Evolutionary conservation across 1,140 invertebrate genomes (phyloP).

Genomic region (Drosophila asahinai): DNA sequence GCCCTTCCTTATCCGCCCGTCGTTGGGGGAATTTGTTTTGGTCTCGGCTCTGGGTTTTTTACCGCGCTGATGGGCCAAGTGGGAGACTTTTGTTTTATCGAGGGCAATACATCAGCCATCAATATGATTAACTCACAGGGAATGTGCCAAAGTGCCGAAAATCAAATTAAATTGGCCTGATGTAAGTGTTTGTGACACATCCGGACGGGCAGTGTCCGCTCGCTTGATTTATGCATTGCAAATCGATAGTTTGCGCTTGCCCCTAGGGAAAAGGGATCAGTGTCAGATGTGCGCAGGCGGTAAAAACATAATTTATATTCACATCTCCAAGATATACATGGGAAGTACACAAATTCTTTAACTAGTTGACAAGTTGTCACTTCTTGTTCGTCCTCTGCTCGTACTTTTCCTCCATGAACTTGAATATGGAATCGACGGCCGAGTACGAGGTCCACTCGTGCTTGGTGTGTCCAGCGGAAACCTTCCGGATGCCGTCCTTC

Average conservation of each 20-base stretch:
- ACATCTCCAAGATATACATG: slow-evolving; percentile 29
- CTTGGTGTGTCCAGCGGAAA: slow-evolving; percentile 86
- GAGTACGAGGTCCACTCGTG: slow-evolving; percentile 87
- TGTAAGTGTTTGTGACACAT: slow-evolving; percentile 82
- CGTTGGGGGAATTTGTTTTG: slow-evolving; percentile 48
- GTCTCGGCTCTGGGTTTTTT: slow-evolving; percentile 48
- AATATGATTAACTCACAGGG: slow-evolving; percentile 74
- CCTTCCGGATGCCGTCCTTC: slow-evolving; percentile 77
- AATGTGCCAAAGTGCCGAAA: slow-evolving; percentile 74
- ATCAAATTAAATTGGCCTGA: slow-evolving; percentile 84
- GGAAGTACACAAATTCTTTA: slow-evolving; percentile 28
- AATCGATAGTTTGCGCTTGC: slow-evolving; percentile 77
- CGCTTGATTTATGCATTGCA: slow-evolving; percentile 71
- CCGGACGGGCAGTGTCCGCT: slow-evolving; percentile 30
- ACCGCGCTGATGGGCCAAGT: slow-evolving; percentile 43
- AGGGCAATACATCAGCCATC: slow-evolving; percentile 75
- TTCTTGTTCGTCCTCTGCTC: slow-evolving; percentile 37
- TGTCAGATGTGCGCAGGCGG: slow-evolving; percentile 54
- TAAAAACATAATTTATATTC: slow-evolving; percentile 61
- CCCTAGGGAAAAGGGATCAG: slow-evolving; percentile 77
- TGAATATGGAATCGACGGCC: slow-evolving; percentile 86
- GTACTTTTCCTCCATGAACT: slow-evolving; percentile 86
- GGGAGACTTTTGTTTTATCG: slow-evolving; percentile 77
- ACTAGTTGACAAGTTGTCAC: slow-evolving; percentile 19
- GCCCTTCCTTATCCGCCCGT: slow-evolving; percentile 53